phyloP scores from a whole-genome alignment of 2,113 vertebrate species.

The Callaeas wilsoni region DNA sequence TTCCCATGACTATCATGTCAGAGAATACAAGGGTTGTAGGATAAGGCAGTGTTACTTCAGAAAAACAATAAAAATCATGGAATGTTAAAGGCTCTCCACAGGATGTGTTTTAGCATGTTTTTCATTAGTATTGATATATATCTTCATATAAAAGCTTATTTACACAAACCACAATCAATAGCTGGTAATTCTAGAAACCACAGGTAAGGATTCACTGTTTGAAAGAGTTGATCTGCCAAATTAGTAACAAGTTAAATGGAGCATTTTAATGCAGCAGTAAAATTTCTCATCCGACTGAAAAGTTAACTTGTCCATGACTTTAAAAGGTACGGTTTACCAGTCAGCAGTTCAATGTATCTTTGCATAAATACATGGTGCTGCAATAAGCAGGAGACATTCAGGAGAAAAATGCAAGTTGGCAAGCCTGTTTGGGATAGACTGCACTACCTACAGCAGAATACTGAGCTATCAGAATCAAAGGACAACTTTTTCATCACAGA shows the following conservation, averaged over 20 bases:
- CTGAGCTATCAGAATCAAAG: neutral
- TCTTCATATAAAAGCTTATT: neutral
- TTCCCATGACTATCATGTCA: neutral
- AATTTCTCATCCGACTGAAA: neutral
- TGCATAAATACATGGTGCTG: neutral
- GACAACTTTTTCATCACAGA: neutral
- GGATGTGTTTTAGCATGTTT: neutral
- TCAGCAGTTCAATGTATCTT: neutral
- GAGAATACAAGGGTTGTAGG: neutral
- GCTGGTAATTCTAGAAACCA: neutral
- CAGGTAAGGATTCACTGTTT: neutral
- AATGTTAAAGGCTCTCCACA: neutral
- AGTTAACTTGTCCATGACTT: neutral
- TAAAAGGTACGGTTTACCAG: neutral
- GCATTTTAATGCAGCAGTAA: neutral
- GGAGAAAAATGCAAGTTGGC: neutral
- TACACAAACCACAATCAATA: neutral
- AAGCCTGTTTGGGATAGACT: neutral
- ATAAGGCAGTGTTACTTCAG: neutral
- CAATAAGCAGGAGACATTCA: neutral
- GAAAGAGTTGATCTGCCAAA: neutral
- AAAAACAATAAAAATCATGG: neutral
- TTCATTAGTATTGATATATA: neutral
- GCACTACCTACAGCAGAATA: neutral
- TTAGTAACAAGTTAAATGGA: neutral